A percentile compares a stretch with the other conserved stretches of the same genome.
Conservation (phyloP, 2,113 vertebrate species). For the Athene noctua region DNA sequence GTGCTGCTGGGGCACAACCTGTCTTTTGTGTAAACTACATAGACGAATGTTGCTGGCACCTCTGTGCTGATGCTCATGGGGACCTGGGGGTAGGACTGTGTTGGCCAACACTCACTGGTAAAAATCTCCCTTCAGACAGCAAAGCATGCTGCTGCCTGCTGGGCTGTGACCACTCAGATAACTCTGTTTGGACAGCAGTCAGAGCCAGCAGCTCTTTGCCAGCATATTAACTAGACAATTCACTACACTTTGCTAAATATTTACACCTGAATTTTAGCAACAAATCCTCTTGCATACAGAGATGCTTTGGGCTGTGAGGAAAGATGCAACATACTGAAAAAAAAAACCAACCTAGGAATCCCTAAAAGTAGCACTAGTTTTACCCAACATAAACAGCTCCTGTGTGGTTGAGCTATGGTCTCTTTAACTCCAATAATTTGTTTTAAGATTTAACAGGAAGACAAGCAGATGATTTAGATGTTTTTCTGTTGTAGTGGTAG, state of each 20-base stretch:
- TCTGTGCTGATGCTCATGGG: background rate
- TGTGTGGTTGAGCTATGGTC: background rate
- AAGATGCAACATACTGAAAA: background rate
- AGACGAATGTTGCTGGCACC: background rate
- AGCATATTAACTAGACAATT: background rate
- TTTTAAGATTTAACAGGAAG: background rate
- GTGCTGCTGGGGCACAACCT: background rate
- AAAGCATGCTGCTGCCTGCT: background rate
- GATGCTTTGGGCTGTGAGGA: background rate
- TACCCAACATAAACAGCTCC: background rate
- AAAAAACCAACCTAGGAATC: background rate
- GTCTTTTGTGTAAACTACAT: background rate
- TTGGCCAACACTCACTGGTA: background rate
- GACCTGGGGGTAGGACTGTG: background rate
- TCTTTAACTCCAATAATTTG: background rate
- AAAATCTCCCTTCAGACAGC: background rate
- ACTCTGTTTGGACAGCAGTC: background rate
- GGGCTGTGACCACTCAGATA: rapidly evolving
- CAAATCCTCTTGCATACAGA: background rate
- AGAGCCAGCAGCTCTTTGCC: background rate
- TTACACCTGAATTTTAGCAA: background rate
- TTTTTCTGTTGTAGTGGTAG: background rate
- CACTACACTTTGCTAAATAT: background rate
- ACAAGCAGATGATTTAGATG: background rate
- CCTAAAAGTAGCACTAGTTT: background rate